These are phyloP conservation scores for Phytoseiulus persimilis DNA, from an alignment of 2,888 invertebrate species.

Conservation along the genomic window DNA sequence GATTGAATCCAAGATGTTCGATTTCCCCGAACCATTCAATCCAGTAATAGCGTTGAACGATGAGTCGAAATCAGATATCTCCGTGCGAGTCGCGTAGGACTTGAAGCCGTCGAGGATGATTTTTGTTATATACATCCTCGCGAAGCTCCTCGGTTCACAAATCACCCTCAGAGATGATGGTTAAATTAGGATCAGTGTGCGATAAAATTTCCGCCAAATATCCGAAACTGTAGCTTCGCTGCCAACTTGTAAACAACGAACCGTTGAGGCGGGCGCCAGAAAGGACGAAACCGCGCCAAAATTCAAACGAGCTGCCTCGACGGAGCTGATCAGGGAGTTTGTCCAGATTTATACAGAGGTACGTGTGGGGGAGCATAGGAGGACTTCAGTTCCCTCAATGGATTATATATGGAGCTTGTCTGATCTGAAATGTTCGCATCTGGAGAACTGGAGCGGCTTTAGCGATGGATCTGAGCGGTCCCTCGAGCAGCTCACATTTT, in stretches of 20 bases:
- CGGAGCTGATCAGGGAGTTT: too few relatives aligned
- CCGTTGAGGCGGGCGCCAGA: neutral
- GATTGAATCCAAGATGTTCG: conserved; percentile 91
- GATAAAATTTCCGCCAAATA: neutral
- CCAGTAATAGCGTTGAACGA: conserved; percentile 98
- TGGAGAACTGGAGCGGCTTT: too few relatives aligned
- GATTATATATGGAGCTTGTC: too few relatives aligned
- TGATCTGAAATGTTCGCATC: too few relatives aligned
- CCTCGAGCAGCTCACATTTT: too few relatives aligned
- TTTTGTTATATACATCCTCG: conserved; percentile 76
- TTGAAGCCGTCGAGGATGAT: conserved; percentile 94
- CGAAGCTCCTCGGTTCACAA: neutral
- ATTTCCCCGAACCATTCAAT: conserved; percentile 93
- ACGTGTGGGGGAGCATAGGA: too few relatives aligned
- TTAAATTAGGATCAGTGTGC: neutral
- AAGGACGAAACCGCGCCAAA: neutral
- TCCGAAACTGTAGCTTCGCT: neutral
- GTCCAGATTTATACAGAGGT: too few relatives aligned
- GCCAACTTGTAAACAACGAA: neutral
- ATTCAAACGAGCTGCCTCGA: neutral
- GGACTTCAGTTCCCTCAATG: too few relatives aligned
- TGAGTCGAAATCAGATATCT: conserved; percentile 81
- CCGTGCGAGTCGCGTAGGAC: conserved; percentile 86
- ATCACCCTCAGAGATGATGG: neutral
- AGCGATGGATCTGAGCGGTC: too few relatives aligned